A percentile compares a stretch with the other conserved stretches of the same genome.
phyloP scores from a whole-genome alignment of 2,797 vertebrate genomes.

The Tauraco hartlaubi region DNA sequence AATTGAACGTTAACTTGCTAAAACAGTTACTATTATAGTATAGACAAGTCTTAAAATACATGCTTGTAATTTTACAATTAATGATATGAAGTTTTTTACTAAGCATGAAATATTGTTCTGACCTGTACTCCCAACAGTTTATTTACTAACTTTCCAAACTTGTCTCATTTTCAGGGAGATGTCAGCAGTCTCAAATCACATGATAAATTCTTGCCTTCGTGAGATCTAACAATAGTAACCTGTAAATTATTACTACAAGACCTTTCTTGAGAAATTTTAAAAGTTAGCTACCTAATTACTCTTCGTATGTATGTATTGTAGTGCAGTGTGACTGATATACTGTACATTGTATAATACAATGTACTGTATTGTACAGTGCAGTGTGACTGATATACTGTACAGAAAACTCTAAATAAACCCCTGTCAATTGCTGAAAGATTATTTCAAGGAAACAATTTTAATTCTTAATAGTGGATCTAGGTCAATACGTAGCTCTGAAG shows the following conservation, averaged over 20 bases:
- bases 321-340: fast-evolving
- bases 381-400: neutral
- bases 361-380: neutral
- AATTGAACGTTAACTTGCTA: neutral
- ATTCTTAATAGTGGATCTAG: neutral
- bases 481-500: neutral
- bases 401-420: neutral
- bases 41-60: neutral
- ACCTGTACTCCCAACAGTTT: neutral
- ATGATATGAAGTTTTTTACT: neutral
- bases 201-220: neutral
- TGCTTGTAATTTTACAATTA: neutral
- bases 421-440: neutral
- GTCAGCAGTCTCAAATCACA: neutral
- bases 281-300: neutral
- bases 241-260: neutral
- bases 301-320: neutral
- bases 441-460: neutral
- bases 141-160: neutral
- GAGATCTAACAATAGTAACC: neutral
- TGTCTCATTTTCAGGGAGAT: neutral
- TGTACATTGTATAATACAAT: no score
- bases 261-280: neutral
- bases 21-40: neutral
- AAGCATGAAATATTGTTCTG: neutral